Evolutionary conservation across 2,797 vertebrate species (phyloP).

Genomic region (Anguilla obscura): DNA sequence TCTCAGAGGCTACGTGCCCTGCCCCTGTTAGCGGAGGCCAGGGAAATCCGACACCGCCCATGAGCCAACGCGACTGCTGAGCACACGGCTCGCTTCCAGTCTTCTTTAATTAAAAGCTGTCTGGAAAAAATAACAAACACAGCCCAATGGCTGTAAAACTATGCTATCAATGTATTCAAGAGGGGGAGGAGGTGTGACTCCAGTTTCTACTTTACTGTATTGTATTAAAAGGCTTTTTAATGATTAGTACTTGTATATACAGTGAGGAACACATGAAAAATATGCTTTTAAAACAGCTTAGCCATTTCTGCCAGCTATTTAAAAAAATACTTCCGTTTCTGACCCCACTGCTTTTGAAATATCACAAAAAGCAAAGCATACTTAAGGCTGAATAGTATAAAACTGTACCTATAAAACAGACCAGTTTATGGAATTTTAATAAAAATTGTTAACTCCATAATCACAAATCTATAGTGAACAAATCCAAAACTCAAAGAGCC

Average conservation of each 20-base stretch:
- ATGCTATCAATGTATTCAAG: conserved; percentile 66
- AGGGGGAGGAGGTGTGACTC: conserved; percentile 64
- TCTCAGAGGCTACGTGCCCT: conserved; percentile 35
- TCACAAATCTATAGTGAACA: conserved; percentile 63
- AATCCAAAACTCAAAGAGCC: conserved; percentile 4
- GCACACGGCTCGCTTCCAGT: conserved; percentile 65
- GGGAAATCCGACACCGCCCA: conserved; percentile 63
- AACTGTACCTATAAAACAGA: conserved; percentile 72
- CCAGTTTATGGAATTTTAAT: conserved; percentile 78
- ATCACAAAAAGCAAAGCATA: neutral
- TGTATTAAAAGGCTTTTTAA: conserved; percentile 57
- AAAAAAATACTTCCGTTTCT: conserved; percentile 70
- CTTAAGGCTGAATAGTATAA: conserved; percentile 77
- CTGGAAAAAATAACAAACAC: conserved; percentile 65
- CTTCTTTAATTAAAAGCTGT: conserved; percentile 79
- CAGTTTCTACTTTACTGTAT: conserved; percentile 73
- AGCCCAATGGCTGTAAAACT: conserved; percentile 71
- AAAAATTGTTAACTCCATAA: conserved; percentile 64
- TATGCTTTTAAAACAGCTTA: conserved; percentile 62
- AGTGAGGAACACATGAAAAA: conserved; percentile 76
- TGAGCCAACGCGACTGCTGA: conserved; percentile 66
- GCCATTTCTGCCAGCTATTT: conserved; percentile 73
- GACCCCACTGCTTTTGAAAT: neutral
- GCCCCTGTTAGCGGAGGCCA: conserved; percentile 51
- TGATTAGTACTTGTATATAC: conserved; percentile 76